phyloP scores from a whole-genome alignment of 2,113 vertebrate genomes.

The Myocastor coypus region DNA sequence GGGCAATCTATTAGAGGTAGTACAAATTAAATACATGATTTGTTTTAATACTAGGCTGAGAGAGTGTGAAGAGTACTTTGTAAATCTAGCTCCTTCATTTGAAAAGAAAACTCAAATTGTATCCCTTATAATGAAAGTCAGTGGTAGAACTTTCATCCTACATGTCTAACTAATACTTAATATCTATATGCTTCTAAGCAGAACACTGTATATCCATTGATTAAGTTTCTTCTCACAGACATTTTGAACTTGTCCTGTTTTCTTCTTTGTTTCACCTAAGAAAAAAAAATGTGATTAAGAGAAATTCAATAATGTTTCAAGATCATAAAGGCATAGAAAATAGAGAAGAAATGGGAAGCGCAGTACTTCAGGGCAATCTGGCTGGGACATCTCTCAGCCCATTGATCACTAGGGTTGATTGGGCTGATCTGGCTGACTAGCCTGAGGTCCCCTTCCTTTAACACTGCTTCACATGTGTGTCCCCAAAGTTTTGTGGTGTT shows the following conservation, averaged over 20 bases:
- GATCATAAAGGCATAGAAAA: conserved; percentile 18
- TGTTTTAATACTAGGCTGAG: background rate
- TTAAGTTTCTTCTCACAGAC: background rate
- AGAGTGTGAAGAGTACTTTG: background rate
- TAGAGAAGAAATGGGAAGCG: background rate
- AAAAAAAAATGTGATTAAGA: conserved; percentile 24
- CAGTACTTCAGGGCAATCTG: background rate
- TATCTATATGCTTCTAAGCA: background rate
- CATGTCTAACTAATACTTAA: background rate
- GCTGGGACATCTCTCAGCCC: background rate
- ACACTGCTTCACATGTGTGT: background rate
- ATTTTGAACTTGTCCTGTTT: background rate
- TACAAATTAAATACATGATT: background rate
- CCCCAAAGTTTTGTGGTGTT: background rate
- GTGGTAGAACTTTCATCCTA: background rate
- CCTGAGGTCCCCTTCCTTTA: background rate
- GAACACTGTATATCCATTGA: background rate
- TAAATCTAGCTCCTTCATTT: background rate
- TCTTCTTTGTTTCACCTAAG: background rate
- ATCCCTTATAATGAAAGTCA: background rate
- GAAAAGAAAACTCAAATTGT: background rate
- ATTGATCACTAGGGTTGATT: background rate
- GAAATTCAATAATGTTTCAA: conserved; percentile 61
- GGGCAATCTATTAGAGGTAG: background rate
- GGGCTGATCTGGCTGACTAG: background rate